A percentile compares a stretch with the other conserved stretches of the same genome.
These are phyloP conservation scores for Microplitis manilae DNA, from an alignment of 2,888 invertebrate species.

Conservation along the genomic window DNA sequence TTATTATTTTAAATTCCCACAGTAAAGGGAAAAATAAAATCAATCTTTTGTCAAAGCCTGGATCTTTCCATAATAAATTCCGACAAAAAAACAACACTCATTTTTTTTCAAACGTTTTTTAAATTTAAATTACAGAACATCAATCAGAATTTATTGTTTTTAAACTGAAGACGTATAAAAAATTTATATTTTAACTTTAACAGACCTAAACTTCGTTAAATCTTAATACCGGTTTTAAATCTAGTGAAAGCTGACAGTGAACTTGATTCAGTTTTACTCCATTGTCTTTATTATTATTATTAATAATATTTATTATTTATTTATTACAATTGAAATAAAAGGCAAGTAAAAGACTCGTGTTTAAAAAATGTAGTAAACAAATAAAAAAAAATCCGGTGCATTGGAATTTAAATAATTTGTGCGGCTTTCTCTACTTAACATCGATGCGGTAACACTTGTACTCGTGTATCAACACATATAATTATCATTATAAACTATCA, in stretches of 20 bases:
- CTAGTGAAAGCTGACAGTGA: slow-evolving; percentile 70
- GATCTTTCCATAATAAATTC: too few relatives aligned
- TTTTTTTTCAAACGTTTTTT: not conserved
- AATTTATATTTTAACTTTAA: not conserved
- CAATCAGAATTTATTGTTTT: not conserved
- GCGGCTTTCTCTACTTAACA: slow-evolving; percentile 22
- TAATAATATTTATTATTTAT: not conserved
- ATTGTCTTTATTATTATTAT: not conserved
- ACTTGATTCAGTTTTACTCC: slow-evolving; percentile 56
- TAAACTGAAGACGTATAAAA: slow-evolving; percentile 9
- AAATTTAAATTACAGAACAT: not conserved
- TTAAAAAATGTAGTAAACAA: not conserved
- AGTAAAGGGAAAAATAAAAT: slow-evolving; percentile 1
- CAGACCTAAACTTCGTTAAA: slow-evolving; percentile 1
- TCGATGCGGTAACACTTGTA: slow-evolving; percentile 24
- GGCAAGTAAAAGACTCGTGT: slow-evolving; percentile 32
- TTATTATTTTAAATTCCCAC: not conserved
- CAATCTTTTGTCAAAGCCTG: not conserved
- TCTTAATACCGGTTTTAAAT: slow-evolving; percentile 44
- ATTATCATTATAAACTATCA: slow-evolving; percentile 14
- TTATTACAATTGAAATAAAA: slow-evolving; percentile 50
- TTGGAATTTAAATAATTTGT: slow-evolving; percentile 3
- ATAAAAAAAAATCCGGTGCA: not conserved
- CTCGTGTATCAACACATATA: slow-evolving; percentile 15
- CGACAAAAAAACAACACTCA: too few relatives aligned